Evolutionary conservation across 2,888 invertebrate genomes (phyloP).

Genomic region (Oxytorus armatus): DNA sequence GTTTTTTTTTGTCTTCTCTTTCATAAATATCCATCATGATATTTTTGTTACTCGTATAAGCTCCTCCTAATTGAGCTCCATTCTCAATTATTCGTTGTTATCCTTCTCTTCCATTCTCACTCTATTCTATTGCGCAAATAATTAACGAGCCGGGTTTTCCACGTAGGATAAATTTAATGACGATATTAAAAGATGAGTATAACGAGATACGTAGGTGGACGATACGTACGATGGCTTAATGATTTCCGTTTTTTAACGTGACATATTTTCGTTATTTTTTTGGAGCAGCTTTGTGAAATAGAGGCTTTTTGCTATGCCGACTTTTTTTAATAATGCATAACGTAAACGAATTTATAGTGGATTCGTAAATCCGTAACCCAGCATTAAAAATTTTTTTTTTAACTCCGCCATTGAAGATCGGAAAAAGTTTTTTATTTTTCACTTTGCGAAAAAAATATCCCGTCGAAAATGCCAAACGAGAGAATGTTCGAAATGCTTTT

Average conservation of each 20-base stretch:
- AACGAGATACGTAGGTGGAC: slow-evolving; percentile 4
- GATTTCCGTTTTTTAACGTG: slow-evolving; percentile 21
- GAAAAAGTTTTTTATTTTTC: too few species aligned
- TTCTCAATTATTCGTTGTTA: slow-evolving; percentile 12
- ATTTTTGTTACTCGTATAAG: slow-evolving; percentile 20
- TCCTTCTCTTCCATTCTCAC: background rate
- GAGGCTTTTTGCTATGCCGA: too few species aligned
- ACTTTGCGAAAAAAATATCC: too few species aligned
- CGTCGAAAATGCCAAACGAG: too few species aligned
- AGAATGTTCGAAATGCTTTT: too few species aligned
- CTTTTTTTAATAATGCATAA: too few species aligned
- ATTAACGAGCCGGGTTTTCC: slow-evolving; percentile 17
- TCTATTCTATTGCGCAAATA: slow-evolving; percentile 5
- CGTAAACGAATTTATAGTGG: too few species aligned
- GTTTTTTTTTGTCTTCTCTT: background rate
- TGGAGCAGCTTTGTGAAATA: background rate
- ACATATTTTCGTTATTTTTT: background rate
- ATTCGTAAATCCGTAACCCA: too few species aligned
- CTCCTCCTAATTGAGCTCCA: slow-evolving; percentile 8
- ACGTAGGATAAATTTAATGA: slow-evolving; percentile 31
- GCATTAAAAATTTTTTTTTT: too few species aligned
- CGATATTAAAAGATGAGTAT: background rate
- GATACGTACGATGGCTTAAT: slow-evolving; percentile 16
- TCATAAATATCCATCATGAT: slow-evolving; percentile 1
- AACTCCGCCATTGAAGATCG: too few species aligned